Conservation (phyloP, 2,113 vertebrate genomes). For the Dasyprocta punctata region DNA sequence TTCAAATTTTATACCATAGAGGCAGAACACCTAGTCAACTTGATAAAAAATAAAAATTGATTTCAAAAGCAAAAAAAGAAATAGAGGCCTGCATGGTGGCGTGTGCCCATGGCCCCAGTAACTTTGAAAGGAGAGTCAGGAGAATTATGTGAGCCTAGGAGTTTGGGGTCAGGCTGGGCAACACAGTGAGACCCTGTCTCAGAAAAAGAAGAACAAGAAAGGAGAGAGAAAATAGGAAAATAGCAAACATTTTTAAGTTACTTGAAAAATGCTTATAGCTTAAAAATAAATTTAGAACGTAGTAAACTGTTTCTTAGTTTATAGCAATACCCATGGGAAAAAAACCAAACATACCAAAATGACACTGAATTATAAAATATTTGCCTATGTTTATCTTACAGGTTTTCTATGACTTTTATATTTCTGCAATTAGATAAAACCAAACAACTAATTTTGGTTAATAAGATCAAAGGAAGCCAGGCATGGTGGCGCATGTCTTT, state of each 20-base stretch:
- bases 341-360: constrained; percentile 10
- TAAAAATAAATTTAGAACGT: background rate
- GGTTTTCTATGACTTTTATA: background rate
- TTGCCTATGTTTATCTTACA: background rate
- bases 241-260: background rate
- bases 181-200: background rate
- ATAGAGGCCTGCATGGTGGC: background rate
- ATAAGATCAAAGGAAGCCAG: background rate
- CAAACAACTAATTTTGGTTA: background rate
- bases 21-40: background rate
- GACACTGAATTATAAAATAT: background rate
- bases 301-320: background rate
- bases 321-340: background rate
- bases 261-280: background rate
- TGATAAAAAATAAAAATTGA: background rate
- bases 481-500: too few species aligned
- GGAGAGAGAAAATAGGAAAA: background rate
- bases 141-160: background rate
- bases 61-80: background rate
- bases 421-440: constrained; percentile 33
- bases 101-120: background rate
- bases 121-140: background rate
- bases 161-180: background rate
- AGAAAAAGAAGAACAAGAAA: background rate
- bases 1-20: background rate